phyloP scores from a whole-genome alignment of 2,797 vertebrate genomes.

The Propithecus perrieri region DNA sequence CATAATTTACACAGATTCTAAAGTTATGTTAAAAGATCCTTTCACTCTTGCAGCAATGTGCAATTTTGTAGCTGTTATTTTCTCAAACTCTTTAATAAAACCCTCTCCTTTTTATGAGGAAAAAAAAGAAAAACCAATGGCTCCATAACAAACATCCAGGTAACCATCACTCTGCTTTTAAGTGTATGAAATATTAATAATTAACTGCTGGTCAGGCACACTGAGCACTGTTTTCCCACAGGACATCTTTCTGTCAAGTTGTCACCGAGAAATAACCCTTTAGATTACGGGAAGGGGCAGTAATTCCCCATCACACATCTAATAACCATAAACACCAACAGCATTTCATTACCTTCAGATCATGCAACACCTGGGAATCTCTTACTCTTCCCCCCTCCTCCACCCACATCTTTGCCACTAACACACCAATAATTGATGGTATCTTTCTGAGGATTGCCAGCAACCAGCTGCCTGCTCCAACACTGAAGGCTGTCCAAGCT shows the following conservation, averaged over 20 bases:
- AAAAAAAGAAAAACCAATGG: background rate
- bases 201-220: background rate
- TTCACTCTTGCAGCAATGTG: background rate
- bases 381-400: background rate
- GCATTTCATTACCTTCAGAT: background rate
- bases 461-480: background rate
- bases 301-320: background rate
- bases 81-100: constrained; percentile 42
- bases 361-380: background rate
- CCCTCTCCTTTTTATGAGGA: background rate
- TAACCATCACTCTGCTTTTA: background rate
- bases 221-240: background rate
- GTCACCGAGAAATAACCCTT: constrained; percentile 47
- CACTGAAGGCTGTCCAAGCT: background rate
- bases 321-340: background rate
- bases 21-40: background rate
- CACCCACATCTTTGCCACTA: background rate
- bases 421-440: background rate
- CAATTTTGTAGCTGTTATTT: constrained; percentile 57
- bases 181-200: background rate
- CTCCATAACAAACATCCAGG: background rate
- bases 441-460: background rate
- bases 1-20: background rate
- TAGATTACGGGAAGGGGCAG: background rate
- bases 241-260: constrained; percentile 47